Conservation (phyloP, 2,888 invertebrate genomes). For the Nineta flava region DNA sequence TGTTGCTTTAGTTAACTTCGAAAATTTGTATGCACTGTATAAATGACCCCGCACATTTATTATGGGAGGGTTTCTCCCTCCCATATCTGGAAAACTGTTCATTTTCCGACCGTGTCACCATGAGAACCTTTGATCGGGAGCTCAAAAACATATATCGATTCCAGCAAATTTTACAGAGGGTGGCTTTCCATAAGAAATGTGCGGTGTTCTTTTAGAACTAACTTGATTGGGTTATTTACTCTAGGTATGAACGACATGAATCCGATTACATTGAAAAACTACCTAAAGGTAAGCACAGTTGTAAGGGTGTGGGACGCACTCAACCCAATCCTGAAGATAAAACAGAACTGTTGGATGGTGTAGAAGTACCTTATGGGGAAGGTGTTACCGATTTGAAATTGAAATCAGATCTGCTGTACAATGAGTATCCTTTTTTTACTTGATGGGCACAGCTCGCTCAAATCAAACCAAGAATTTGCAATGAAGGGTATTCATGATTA, state of each 20-base stretch:
- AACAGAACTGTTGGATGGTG: slow-evolving; percentile 43
- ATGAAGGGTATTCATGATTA: too few species aligned
- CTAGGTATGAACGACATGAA: slow-evolving; percentile 53
- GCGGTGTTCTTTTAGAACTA: too few species aligned
- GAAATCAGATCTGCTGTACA: slow-evolving; percentile 56
- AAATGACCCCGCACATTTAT: neutral
- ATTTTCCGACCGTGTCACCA: too few species aligned
- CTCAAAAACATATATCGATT: too few species aligned
- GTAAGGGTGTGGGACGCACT: slow-evolving; percentile 74
- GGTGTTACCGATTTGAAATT: slow-evolving; percentile 29
- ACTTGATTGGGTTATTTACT: slow-evolving; percentile 9
- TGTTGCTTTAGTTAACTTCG: neutral
- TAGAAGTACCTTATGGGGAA: slow-evolving; percentile 63
- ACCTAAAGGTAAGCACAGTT: slow-evolving; percentile 73
- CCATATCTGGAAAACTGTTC: too few species aligned
- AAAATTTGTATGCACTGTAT: too few species aligned
- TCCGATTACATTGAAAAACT: slow-evolving; percentile 64
- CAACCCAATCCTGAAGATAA: slow-evolving; percentile 58
- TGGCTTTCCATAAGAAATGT: neutral
- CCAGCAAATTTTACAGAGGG: too few species aligned
- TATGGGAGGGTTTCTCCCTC: neutral
- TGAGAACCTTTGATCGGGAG: too few species aligned
- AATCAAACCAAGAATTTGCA: neutral
- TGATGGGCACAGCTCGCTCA: neutral
- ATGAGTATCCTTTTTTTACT: slow-evolving; percentile 65